A percentile compares a stretch with the other conserved stretches of the same genome.
These are phyloP conservation scores for Atrichornis clamosus DNA, from an alignment of 2,113 vertebrate species.

Conservation along the genomic window DNA sequence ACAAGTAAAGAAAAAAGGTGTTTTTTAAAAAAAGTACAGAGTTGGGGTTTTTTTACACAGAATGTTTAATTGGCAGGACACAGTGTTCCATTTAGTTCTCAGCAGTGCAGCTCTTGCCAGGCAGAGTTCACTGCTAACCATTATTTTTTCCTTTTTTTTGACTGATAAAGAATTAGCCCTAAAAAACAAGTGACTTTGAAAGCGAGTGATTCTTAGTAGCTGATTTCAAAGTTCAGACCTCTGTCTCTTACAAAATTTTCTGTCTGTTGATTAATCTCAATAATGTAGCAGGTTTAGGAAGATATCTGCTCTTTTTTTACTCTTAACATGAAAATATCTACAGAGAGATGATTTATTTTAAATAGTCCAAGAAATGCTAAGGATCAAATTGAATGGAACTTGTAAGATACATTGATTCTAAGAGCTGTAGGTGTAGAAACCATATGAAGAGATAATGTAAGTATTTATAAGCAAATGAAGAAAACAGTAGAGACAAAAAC, in stretches of 20 bases:
- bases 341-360: neutral
- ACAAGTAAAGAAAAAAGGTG: accelerated
- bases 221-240: neutral
- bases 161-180: neutral
- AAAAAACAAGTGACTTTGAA: neutral
- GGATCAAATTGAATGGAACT: neutral
- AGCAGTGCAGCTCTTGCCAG: neutral
- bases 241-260: neutral
- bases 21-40: neutral
- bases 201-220: neutral
- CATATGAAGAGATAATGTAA: neutral
- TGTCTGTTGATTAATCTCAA: neutral
- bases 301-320: neutral
- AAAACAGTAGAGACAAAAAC: neutral
- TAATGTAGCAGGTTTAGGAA: neutral
- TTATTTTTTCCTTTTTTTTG: no score
- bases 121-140: neutral
- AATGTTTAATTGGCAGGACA: neutral
- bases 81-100: neutral
- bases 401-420: neutral
- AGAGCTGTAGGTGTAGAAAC: neutral
- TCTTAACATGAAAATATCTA: neutral
- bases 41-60: no score
- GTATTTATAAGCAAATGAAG: neutral
- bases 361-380: neutral